These are phyloP conservation scores for Megaceryle maxima DNA, from an alignment of 2,113 vertebrate genomes.

Conservation along the genomic window DNA sequence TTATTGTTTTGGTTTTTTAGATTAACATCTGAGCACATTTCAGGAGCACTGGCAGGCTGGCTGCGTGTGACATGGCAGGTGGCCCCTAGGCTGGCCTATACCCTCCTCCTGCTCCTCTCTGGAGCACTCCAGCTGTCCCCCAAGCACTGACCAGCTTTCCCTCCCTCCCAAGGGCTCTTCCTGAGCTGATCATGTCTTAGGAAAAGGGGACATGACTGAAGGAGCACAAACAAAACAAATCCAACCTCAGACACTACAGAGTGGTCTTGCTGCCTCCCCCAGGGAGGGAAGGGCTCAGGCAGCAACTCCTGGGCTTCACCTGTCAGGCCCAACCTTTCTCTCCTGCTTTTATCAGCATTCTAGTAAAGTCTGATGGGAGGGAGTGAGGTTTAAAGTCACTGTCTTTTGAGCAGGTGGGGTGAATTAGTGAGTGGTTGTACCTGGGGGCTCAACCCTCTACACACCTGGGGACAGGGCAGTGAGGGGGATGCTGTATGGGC, in stretches of 20 bases:
- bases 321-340: rapidly evolving
- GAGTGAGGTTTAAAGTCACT: too few relatives aligned
- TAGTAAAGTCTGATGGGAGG: too few relatives aligned
- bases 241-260: rapidly evolving
- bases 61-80: rapidly evolving
- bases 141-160: rapidly evolving
- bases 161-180: not conserved
- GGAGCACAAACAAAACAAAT: not conserved
- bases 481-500: rapidly evolving
- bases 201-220: not conserved
- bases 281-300: rapidly evolving
- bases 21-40: rapidly evolving
- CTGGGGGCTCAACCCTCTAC: too few relatives aligned
- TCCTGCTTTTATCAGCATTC: rapidly evolving
- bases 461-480: rapidly evolving
- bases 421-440: not conserved
- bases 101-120: not conserved
- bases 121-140: not conserved
- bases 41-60: rapidly evolving
- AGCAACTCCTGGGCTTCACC: not conserved
- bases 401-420: not conserved
- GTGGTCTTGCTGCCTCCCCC: not conserved
- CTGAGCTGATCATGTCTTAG: not conserved
- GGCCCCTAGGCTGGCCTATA: rapidly evolving
- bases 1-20: not conserved